phyloP scores from a whole-genome alignment of 2,888 invertebrate species.

The Phaedon cochleariae region DNA sequence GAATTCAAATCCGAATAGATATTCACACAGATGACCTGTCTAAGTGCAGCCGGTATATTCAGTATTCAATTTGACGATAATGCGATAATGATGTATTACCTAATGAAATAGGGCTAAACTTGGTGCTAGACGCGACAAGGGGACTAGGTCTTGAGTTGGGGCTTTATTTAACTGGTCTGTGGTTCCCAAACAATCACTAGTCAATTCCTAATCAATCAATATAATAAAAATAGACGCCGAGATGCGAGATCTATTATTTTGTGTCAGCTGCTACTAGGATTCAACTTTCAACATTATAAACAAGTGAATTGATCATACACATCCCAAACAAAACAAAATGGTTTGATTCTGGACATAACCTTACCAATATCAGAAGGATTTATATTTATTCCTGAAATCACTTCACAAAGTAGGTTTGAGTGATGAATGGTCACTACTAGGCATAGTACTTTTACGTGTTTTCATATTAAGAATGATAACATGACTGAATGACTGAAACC shows the following conservation, averaged over 20 bases:
- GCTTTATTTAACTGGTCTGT: conserved; percentile 28
- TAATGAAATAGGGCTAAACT: not conserved
- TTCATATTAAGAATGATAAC: too few relatives aligned
- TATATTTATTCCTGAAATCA: too few relatives aligned
- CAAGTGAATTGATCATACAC: conserved; percentile 10
- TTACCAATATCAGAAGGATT: not conserved
- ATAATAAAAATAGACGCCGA: conserved; percentile 20
- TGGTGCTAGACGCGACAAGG: conserved; percentile 17
- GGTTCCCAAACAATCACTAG: conserved; percentile 37
- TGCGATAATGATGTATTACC: not conserved
- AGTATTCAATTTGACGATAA: conserved; percentile 14
- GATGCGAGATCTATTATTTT: too few relatives aligned
- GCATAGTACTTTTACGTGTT: too few relatives aligned
- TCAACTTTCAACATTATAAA: conserved; percentile 15
- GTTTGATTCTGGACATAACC: conserved; percentile 34
- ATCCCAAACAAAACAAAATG: not conserved
- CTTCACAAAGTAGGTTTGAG: too few relatives aligned
- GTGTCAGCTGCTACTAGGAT: not conserved
- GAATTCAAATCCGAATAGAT: not conserved
- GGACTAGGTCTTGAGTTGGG: conserved; percentile 17
- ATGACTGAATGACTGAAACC: too few relatives aligned
- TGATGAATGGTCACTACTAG: too few relatives aligned
- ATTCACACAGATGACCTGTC: not conserved
- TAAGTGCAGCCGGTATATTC: not conserved
- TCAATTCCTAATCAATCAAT: conserved; percentile 25